Conservation (phyloP, 2,113 vertebrate species). For the Larimichthys crocea region DNA sequence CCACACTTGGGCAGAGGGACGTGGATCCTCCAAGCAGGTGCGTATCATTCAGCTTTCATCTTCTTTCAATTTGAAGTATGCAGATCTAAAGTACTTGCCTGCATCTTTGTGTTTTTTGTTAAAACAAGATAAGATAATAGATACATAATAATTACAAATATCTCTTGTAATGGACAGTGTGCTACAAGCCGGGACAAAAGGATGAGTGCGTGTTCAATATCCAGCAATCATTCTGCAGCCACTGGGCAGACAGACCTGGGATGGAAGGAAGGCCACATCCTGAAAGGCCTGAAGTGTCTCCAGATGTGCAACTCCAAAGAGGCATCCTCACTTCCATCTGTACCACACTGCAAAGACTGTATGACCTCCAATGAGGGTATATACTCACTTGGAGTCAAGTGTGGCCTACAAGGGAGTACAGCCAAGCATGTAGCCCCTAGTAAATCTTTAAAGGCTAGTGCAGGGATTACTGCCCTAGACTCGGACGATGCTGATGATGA, state of each 20-base stretch:
- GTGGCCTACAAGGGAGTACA: slow-evolving; percentile 62
- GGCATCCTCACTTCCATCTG: slow-evolving; percentile 83
- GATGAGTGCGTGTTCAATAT: slow-evolving; percentile 86
- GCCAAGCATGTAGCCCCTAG: slow-evolving; percentile 73
- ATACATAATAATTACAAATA: slow-evolving; percentile 34
- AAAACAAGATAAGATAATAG: neutral
- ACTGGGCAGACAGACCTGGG: slow-evolving; percentile 88
- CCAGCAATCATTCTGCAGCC: slow-evolving; percentile 85
- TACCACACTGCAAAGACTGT: slow-evolving; percentile 92
- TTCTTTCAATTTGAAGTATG: neutral
- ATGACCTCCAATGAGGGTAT: slow-evolving; percentile 96
- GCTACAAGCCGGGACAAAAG: slow-evolving; percentile 89
- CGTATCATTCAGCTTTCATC: neutral
- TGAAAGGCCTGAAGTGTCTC: slow-evolving; percentile 90
- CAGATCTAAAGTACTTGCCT: neutral
- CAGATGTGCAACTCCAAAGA: slow-evolving; percentile 88
- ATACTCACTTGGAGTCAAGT: slow-evolving; percentile 90
- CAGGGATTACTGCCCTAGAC: slow-evolving; percentile 64
- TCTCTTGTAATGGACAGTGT: slow-evolving; percentile 78
- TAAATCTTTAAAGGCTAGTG: slow-evolving; percentile 70
- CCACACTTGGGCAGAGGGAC: slow-evolving; percentile 90
- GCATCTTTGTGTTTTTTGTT: neutral
- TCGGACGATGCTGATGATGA: slow-evolving; percentile 86
- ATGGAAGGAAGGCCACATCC: slow-evolving; percentile 91
- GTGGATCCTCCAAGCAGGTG: slow-evolving; percentile 86